Conservation (phyloP, 2,888 invertebrate genomes). For the Tholera decimalis region DNA sequence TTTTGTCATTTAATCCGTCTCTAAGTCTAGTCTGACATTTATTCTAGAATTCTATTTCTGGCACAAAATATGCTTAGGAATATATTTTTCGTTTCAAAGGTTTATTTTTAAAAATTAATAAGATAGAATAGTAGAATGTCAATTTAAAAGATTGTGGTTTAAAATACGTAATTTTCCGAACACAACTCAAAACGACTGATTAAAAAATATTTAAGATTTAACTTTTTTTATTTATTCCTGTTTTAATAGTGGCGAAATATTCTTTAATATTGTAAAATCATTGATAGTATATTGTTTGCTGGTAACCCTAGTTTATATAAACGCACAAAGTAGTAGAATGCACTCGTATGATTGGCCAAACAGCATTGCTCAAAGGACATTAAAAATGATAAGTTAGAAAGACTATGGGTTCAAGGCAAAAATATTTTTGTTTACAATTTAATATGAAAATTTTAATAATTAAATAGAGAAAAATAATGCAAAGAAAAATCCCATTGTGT, state of each 20-base stretch:
- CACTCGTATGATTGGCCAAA: constrained; percentile 24
- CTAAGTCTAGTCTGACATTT: no score
- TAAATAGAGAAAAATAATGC: no score
- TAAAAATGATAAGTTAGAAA: neutral
- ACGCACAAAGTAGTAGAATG: constrained; percentile 28
- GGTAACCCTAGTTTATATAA: constrained; percentile 14
- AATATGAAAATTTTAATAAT: neutral
- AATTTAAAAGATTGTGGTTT: constrained; percentile 21
- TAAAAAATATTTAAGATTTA: constrained; percentile 65
- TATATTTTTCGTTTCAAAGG: no score
- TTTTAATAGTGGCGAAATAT: constrained; percentile 40
- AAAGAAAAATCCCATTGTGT: no score
- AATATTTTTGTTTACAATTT: constrained; percentile 3
- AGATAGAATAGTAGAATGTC: neutral
- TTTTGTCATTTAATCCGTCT: no score
- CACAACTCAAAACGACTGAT: constrained; percentile 68
- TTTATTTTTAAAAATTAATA: no score
- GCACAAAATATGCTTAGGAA: no score
- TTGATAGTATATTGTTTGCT: constrained; percentile 20
- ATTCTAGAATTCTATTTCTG: no score
- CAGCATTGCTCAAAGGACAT: constrained; percentile 39
- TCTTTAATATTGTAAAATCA: constrained; percentile 22
- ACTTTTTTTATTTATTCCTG: constrained; percentile 62
- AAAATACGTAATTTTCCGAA: constrained; percentile 61
- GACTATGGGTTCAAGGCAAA: constrained; percentile 13